Evolutionary conservation across 2,113 vertebrate genomes (phyloP).

Genomic region (Osmerus mordax): DNA sequence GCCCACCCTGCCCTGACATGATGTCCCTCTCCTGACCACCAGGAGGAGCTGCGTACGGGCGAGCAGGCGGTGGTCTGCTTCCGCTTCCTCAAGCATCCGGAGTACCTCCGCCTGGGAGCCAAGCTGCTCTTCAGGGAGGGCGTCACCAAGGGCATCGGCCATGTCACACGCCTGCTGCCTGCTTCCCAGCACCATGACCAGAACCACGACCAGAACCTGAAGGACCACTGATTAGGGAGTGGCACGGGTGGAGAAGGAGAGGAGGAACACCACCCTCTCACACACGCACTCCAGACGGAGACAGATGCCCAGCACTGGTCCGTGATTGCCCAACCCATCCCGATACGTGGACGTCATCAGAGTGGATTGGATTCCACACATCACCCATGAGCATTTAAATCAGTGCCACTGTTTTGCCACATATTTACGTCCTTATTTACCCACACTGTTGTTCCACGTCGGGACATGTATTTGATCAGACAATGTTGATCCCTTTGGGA

Average conservation of each 20-base stretch:
- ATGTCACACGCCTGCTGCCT: constrained; percentile 86
- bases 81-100: constrained; percentile 92
- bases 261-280: not conserved
- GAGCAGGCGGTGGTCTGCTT: constrained; percentile 92
- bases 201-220: constrained; percentile 53
- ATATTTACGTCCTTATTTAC: not conserved
- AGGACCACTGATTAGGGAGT: not conserved
- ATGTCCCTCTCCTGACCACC: constrained; percentile 18
- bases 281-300: not conserved
- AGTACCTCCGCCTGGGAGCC: constrained; percentile 91
- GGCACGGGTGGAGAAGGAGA: not conserved
- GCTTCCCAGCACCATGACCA: constrained; percentile 59
- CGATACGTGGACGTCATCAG: not conserved
- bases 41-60: constrained; percentile 93
- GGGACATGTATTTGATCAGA: too few species aligned
- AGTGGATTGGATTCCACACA: not conserved
- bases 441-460: not conserved
- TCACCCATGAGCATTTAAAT: constrained; percentile 15
- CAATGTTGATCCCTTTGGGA: too few species aligned
- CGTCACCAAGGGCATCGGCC: constrained; percentile 94
- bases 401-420: not conserved
- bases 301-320: too few species aligned
- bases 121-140: constrained; percentile 96
- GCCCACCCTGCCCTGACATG: too few species aligned
- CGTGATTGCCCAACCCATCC: too few species aligned